phyloP scores from a whole-genome alignment of 2,888 invertebrate genomes.

The Cheilosia vulpina region DNA sequence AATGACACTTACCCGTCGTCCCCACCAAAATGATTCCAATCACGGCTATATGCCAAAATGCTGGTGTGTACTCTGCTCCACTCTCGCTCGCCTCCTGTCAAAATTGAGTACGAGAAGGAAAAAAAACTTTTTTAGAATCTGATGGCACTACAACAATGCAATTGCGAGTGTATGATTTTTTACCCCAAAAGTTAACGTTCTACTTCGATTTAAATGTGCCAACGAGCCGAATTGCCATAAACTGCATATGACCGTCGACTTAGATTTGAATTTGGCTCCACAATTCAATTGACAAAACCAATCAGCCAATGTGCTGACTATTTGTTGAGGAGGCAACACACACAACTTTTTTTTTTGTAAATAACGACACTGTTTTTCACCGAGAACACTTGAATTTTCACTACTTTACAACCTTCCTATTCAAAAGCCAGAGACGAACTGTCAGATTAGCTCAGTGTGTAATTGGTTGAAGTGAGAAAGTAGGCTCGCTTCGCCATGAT shows the following conservation, averaged over 20 bases:
- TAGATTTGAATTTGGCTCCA: conserved; percentile 67
- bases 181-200: conserved; percentile 73
- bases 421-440: conserved; percentile 82
- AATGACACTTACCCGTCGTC: conserved; percentile 69
- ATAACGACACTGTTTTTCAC: conserved; percentile 75
- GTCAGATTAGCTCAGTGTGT: conserved; percentile 75
- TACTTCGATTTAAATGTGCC: conserved; percentile 73
- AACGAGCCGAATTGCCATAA: conserved; percentile 60
- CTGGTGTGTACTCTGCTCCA: conserved; percentile 55
- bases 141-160: conserved; percentile 74
- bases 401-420: conserved; percentile 79
- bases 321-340: conserved; percentile 72
- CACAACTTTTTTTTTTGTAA: conserved; percentile 71
- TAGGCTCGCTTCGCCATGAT: conserved; percentile 46
- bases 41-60: conserved; percentile 62
- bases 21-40: conserved; percentile 65
- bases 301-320: conserved; percentile 60
- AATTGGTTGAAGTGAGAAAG: conserved; percentile 73
- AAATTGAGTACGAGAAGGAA: conserved; percentile 72
- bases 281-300: conserved; percentile 72
- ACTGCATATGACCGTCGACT: conserved; percentile 45
- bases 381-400: conserved; percentile 70
- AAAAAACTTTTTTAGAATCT: conserved; percentile 69
- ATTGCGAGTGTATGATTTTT: conserved; percentile 72
- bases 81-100: conserved; percentile 72